phyloP scores from a whole-genome alignment of 2,888 invertebrate genomes.

The Leptinotarsa peninsularis region DNA sequence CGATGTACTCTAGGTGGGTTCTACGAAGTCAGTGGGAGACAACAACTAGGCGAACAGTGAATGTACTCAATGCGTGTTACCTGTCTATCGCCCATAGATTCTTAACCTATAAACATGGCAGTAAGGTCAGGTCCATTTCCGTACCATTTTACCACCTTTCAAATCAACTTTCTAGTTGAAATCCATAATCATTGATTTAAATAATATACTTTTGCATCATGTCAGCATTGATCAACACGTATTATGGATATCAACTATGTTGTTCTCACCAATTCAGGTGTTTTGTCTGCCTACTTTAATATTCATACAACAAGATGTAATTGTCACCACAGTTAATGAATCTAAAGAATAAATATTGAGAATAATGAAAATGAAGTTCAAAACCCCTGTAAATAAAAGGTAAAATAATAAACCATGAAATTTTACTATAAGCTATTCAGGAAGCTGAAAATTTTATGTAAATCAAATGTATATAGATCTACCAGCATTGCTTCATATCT shows the following conservation, averaged over 20 bases:
- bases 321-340: neutral
- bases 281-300: constrained; percentile 30
- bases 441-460: too few species aligned
- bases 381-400: constrained; percentile 8
- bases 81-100: constrained; percentile 66
- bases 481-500: too few species aligned
- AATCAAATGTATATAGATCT: too few species aligned
- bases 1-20: constrained; percentile 61
- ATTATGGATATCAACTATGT: constrained; percentile 11
- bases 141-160: constrained; percentile 36
- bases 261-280: constrained; percentile 17
- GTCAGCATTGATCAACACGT: too few species aligned
- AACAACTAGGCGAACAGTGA: constrained; percentile 46
- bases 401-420: neutral
- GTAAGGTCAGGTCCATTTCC: constrained; percentile 63
- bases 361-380: neutral
- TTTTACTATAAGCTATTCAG: too few species aligned
- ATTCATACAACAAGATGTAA: constrained; percentile 28
- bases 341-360: neutral
- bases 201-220: too few species aligned
- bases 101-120: constrained; percentile 68
- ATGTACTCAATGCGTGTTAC: constrained; percentile 51
- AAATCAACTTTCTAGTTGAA: constrained; percentile 10
- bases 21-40: constrained; percentile 61
- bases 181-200: neutral